Conservation (phyloP, 2,797 vertebrate genomes). For the Poecile montanus region DNA sequence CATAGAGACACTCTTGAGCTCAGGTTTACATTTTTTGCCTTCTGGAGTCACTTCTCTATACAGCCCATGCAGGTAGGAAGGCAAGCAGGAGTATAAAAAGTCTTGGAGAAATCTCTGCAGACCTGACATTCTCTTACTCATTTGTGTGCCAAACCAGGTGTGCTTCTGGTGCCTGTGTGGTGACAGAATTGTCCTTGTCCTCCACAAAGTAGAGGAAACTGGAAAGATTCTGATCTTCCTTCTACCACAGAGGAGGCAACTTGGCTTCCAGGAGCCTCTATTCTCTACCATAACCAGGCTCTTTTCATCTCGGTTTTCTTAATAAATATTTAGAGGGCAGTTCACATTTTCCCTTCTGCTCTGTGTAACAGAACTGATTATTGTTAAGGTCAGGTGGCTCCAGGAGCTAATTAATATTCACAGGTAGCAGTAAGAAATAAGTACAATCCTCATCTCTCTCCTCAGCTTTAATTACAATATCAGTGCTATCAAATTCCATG, state of each 20-base stretch:
- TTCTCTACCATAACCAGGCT: not conserved
- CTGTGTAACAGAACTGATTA: slow-evolving; percentile 27
- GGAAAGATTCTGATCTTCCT: not conserved
- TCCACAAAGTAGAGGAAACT: not conserved
- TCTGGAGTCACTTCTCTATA: not conserved
- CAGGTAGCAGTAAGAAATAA: slow-evolving; percentile 49
- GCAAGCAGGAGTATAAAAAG: not conserved
- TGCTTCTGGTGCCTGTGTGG: not conserved
- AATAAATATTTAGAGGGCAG: slow-evolving; percentile 24
- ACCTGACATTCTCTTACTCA: not conserved
- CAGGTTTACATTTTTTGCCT: not conserved
- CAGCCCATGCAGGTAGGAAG: not conserved
- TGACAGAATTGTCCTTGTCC: not conserved
- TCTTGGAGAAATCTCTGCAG: not conserved
- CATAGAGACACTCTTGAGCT: not conserved
- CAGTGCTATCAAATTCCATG: slow-evolving; percentile 53
- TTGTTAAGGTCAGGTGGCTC: slow-evolving; percentile 48
- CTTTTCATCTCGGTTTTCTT: not conserved
- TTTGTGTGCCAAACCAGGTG: not conserved
- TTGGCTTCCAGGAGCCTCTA: not conserved
- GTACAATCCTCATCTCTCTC: slow-evolving; percentile 40
- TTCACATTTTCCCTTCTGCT: slow-evolving; percentile 28
- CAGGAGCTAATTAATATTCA: slow-evolving; percentile 68
- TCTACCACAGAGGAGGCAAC: not conserved
- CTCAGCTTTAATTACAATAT: slow-evolving; percentile 69